Evolutionary conservation across 30 jellyfish, hydroid and myxozoan species (phyloP), one percentile per base, ranked within the genome.

Genomic region (Hydractinia symbiolongicarpus): DNA sequence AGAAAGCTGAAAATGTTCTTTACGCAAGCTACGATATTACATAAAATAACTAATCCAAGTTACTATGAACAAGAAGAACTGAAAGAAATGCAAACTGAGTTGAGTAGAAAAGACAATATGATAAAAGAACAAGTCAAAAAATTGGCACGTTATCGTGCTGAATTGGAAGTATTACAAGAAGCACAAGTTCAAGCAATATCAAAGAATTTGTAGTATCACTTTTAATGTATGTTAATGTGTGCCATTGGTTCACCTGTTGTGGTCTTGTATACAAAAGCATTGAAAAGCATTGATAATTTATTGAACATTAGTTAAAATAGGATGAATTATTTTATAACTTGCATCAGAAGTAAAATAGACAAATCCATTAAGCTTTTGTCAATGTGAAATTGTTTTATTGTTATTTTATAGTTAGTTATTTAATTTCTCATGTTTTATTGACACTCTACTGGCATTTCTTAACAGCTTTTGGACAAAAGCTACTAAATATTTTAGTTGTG

Each of bases 111-210:
- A 20, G 80, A 71, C 51, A 53, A 30, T 13, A 19, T 71, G 80
- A 71, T 71, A 6, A 71, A 71, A 71, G 80, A 71, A 20, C 80
- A 71, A 5, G 61, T 71, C 11, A 71, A 71, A 71, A 71, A 71
- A 50, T 58, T 71, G 9, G 30, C 80, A 50, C 9, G 80, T 7
- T 71, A 71, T 50, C 56, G 80, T 30, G 61, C 61, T 9, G 80
- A 71, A 71, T 50, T 71, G n/a, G 80, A 71, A 71, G 80, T 71
- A 15, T 8, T 71, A 20, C 80, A 71, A 71, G 80, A 71, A 71
- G 56, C 61, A n/a, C 80, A 71, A 71, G 61, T 71, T 8, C 80
- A 71, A 20, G 80, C 80, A 6, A 30, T 30, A 5, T 64, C 74
- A 64, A 64, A 64, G 40, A 64, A 51, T 64, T 64, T n/a, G 74